Conservation (phyloP, 2,113 vertebrate genomes). For the Gallinago media region DNA sequence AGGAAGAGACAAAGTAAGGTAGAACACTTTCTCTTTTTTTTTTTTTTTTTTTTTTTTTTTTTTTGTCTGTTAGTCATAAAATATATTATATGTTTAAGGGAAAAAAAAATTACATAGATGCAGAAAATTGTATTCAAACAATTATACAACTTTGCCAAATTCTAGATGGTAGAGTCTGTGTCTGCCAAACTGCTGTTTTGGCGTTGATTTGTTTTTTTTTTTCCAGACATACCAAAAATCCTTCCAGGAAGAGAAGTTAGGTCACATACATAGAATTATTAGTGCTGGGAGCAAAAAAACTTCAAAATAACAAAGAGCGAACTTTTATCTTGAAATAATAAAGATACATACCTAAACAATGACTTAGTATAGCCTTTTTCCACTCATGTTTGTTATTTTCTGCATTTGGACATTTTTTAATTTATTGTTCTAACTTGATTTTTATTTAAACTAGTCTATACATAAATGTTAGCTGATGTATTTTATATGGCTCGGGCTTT, state of each 20-base stretch:
- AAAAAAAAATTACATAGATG: accelerated
- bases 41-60: background rate
- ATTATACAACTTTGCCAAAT: background rate
- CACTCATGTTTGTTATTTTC: background rate
- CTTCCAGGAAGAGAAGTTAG: background rate
- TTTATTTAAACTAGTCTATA: background rate
- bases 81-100: background rate
- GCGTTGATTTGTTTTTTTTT: background rate
- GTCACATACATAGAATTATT: background rate
- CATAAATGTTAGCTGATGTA: background rate
- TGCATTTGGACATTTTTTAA: background rate
- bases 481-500: background rate
- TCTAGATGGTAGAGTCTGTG: background rate
- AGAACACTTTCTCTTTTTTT: background rate
- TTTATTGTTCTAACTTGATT: background rate
- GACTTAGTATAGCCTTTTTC: background rate
- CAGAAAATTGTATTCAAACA: background rate
- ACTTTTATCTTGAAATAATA: background rate
- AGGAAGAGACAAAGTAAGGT: background rate
- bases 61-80: background rate
- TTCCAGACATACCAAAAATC: background rate
- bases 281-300: background rate
- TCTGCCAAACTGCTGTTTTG: background rate
- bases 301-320: background rate
- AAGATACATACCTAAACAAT: background rate